These are phyloP conservation scores for Pipa parva DNA, from an alignment of 2,113 vertebrate genomes.

Conservation along the genomic window DNA sequence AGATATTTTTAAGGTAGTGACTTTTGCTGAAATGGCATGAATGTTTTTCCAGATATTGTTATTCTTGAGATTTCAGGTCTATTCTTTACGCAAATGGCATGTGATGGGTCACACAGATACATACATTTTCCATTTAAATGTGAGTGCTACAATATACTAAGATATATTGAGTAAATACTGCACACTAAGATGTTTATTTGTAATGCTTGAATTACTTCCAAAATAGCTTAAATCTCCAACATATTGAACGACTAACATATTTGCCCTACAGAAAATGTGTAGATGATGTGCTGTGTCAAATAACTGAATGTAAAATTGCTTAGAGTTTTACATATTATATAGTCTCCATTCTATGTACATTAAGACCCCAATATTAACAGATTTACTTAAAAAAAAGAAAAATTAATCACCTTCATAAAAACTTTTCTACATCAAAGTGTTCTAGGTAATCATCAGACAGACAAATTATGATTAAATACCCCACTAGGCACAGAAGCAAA, in stretches of 20 bases:
- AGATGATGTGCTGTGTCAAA: too few species aligned
- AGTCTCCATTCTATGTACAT: too few species aligned
- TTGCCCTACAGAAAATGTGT: neutral
- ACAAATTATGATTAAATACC: too few species aligned
- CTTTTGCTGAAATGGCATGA: slow-evolving; percentile 7
- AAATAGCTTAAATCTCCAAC: neutral
- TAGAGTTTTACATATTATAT: too few species aligned
- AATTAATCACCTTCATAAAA: too few species aligned
- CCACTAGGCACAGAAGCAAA: too few species aligned
- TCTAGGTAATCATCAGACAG: too few species aligned
- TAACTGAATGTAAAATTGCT: too few species aligned
- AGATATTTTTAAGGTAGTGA: neutral
- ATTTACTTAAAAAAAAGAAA: too few species aligned
- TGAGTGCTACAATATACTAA: neutral
- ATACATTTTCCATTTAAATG: slow-evolving; percentile 7
- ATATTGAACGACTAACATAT: neutral
- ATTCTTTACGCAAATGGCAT: slow-evolving; percentile 1
- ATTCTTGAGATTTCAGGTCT: neutral
- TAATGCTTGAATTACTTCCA: neutral
- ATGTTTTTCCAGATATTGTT: slow-evolving; percentile 9
- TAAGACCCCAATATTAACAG: too few species aligned
- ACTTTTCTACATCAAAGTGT: too few species aligned
- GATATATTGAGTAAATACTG: neutral
- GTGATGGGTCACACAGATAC: slow-evolving; percentile 1
- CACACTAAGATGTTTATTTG: slow-evolving; percentile 10